phyloP scores from a whole-genome alignment of 2,888 invertebrate species.

The Pristionchus maxplancki region DNA sequence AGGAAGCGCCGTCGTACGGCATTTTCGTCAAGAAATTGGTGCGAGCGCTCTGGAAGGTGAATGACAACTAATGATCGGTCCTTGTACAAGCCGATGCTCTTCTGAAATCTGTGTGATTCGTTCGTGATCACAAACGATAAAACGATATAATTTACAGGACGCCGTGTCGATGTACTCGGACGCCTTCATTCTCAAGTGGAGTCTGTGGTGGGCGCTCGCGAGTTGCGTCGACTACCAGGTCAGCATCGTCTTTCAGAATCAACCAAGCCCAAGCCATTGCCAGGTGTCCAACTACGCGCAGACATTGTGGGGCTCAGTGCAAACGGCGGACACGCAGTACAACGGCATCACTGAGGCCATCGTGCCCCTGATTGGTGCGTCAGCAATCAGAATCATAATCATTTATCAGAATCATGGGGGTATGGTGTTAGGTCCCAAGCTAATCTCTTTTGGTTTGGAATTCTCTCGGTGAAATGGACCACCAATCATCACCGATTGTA shows the following conservation, averaged over 20 bases:
- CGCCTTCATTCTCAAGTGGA: conserved; percentile 84
- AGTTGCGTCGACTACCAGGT: conserved; percentile 86
- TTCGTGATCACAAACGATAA: no score
- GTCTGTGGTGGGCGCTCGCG: conserved; percentile 87
- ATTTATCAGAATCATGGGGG: not conserved
- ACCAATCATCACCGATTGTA: not conserved
- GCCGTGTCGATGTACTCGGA: conserved; percentile 46
- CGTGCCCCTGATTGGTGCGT: conserved; percentile 84
- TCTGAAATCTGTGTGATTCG: not conserved
- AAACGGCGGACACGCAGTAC: conserved; percentile 81
- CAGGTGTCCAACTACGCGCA: conserved; percentile 87
- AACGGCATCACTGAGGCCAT: conserved; percentile 90
- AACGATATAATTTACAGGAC: not conserved
- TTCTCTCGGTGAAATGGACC: not conserved
- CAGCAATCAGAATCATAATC: no score
- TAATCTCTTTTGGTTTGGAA: not conserved
- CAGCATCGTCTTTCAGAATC: not conserved
- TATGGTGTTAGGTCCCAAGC: not conserved
- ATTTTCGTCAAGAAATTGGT: conserved; percentile 18
- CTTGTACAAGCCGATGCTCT: no score
- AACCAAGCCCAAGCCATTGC: no score
- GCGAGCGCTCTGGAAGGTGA: not conserved
- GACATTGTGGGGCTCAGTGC: conserved; percentile 85
- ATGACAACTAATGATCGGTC: no score
- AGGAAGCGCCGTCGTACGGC: conserved; percentile 14